Conservation (phyloP, 1,140 invertebrate species). For the Luehdorfia chinensis region DNA sequence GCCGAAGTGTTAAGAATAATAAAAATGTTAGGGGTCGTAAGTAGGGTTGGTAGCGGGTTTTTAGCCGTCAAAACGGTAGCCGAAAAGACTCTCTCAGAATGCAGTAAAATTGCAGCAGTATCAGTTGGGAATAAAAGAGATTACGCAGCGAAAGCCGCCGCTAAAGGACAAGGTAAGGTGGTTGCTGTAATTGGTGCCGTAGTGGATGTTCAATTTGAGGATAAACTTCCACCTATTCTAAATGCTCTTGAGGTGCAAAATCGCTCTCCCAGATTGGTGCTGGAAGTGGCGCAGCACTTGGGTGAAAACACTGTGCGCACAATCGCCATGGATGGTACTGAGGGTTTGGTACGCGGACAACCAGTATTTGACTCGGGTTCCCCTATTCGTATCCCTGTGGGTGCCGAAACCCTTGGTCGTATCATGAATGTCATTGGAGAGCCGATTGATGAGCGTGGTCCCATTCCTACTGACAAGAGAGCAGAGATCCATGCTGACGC, state of each 20-base stretch:
- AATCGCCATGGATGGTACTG: slow-evolving; percentile 94
- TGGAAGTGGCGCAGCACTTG: slow-evolving; percentile 93
- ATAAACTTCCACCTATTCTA: slow-evolving; percentile 96
- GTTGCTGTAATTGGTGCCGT: slow-evolving; percentile 99
- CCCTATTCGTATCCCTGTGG: slow-evolving; percentile 91
- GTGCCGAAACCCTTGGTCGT: slow-evolving; percentile 87
- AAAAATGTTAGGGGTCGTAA: slow-evolving; percentile 71
- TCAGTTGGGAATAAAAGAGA: slow-evolving; percentile 57
- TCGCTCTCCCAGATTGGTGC: slow-evolving; percentile 82
- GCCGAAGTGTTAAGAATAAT: slow-evolving; percentile 38
- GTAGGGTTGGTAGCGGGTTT: slow-evolving; percentile 68
- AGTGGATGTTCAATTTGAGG: slow-evolving; percentile 99
- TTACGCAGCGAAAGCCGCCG: slow-evolving; percentile 65
- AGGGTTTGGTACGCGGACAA: slow-evolving; percentile 88
- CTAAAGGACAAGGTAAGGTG: slow-evolving; percentile 81
- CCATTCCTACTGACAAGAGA: slow-evolving; percentile 92
- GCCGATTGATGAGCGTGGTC: slow-evolving; percentile 98
- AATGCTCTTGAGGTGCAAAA: slow-evolving; percentile 95
- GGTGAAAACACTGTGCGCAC: slow-evolving; percentile 90
- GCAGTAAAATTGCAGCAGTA: slow-evolving; percentile 60
- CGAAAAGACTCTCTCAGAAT: slow-evolving; percentile 64
- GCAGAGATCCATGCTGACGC: slow-evolving; percentile 97
- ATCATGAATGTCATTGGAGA: slow-evolving; percentile 95
- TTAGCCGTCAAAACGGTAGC: slow-evolving; percentile 64
- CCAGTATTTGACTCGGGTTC: slow-evolving; percentile 84